Base-by-base conservation (phyloP, 30 jellyfish, hydroid and myxozoan species). In the Aurelia sp. region DNA sequence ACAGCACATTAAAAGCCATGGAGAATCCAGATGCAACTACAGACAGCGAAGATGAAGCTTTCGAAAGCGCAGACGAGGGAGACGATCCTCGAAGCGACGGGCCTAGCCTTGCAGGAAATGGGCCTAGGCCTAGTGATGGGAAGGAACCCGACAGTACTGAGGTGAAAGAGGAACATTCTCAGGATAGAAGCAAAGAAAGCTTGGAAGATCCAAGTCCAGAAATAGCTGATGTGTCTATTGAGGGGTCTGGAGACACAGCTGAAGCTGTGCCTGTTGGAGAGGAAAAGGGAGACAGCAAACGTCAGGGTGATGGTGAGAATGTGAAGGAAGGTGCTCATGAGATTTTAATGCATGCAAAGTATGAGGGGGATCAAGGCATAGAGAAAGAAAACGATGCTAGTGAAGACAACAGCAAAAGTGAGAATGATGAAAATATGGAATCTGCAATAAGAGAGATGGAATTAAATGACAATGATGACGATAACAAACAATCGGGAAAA, bases 11-110 rank as follows among this genome's bases (percentile, higher is more conserved):
- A 44, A 44, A 44, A 7, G 15, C 3, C 4, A 84, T 84, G 93
- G 93, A 84, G 16, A 61, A 76, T n/a, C 59, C 72, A 13, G 70
- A 53, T 13, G 21, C 62, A 44, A 17, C 31, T 3, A 62, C 96
- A 3, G 96, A 87, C 50, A 87, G 96, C 48, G 96, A 78, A 57
- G 98, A 92, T 59, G 98, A 92, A 31, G 98, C 93, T 15, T 92
- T 92, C 76, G 82, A 86, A 44, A 92, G 98, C 69, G 98, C 98
- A 17, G 98, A 92, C 62, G 98, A 92, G 58, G 98, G 98, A 13
- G 97, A 79, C 13, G 85, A 11, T 51, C 90, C 50, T 11, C 66
- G 20, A 21, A 37, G 19, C 27, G 69, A 18, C 16, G 89, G 79
- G 82, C 91, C 91, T 82, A 72, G 73, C 22, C 76, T 13, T 7